Conservation (phyloP, 1,140 invertebrate species). For the Leptinotarsa undecemlineata region DNA sequence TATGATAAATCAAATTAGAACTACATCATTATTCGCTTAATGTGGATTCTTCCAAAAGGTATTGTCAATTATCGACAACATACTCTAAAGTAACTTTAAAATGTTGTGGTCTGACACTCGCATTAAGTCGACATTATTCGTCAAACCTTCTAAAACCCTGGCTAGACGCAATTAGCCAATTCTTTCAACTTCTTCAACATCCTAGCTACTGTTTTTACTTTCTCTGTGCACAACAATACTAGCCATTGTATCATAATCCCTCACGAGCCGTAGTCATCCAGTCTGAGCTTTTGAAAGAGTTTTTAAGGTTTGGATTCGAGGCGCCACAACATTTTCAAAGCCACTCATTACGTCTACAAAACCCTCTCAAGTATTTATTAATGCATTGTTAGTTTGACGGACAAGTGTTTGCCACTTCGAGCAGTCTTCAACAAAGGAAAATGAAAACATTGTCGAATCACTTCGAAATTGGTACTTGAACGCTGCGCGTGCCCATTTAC, state of each 20-base stretch:
- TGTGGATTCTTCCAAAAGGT: background rate
- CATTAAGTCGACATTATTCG: background rate
- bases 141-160: no score
- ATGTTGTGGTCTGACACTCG: background rate
- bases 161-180: background rate
- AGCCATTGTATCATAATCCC: slow-evolving; percentile 15
- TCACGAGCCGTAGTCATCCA: background rate
- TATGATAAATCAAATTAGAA: background rate
- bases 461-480: slow-evolving; percentile 11
- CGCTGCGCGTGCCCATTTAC: background rate
- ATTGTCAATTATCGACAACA: background rate
- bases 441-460: slow-evolving; percentile 13
- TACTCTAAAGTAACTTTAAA: background rate
- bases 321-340: background rate
- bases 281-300: slow-evolving; percentile 5
- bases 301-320: background rate
- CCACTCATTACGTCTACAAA: slow-evolving; percentile 15
- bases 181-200: background rate
- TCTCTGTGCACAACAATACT: slow-evolving; percentile 4
- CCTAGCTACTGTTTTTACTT: background rate
- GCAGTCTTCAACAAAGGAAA: slow-evolving; percentile 11
- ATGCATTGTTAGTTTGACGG: slow-evolving; percentile 6
- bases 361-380: slow-evolving; percentile 15
- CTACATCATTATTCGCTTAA: background rate
- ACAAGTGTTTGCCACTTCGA: slow-evolving; percentile 18